Conservation (phyloP, 2,113 vertebrate species). For the Tragelaphus buxtoni region DNA sequence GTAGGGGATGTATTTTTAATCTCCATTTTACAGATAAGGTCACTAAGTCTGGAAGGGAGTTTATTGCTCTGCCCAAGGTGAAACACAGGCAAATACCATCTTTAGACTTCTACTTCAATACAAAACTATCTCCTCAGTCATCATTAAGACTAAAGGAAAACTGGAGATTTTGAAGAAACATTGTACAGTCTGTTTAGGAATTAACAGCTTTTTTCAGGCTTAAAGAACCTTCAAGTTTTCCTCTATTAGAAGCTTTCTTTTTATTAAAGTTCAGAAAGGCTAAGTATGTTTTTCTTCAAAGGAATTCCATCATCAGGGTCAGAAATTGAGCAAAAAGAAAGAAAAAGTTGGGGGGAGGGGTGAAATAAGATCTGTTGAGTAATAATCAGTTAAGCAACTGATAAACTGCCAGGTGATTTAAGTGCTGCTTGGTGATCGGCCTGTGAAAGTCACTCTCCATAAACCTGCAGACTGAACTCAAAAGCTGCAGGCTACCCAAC, state of each 20-base stretch:
- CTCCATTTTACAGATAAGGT: constrained; percentile 10
- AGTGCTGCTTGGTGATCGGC: neutral
- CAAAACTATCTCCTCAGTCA: neutral
- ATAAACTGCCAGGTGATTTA: neutral
- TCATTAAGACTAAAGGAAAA: neutral
- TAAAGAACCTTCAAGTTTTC: constrained; percentile 28
- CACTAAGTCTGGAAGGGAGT: neutral
- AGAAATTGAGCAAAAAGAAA: neutral
- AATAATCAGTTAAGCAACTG: neutral
- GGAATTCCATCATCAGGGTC: neutral
- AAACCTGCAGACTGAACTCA: neutral
- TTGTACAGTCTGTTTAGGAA: neutral
- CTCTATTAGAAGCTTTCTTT: neutral
- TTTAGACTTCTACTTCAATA: neutral
- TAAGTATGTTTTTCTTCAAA: constrained; percentile 37
- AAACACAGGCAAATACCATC: neutral
- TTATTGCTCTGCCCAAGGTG: neutral
- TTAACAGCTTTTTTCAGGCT: neutral
- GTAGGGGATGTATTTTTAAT: constrained; percentile 34
- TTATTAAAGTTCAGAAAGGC: neutral
- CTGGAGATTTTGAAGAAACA: neutral
- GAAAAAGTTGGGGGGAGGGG: neutral
- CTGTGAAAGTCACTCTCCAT: neutral
- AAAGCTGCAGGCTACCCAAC: neutral
- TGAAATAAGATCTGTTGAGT: neutral